Evolutionary conservation across 1,140 invertebrate genomes (phyloP).

Genomic region (Euwallacea fornicatus): DNA sequence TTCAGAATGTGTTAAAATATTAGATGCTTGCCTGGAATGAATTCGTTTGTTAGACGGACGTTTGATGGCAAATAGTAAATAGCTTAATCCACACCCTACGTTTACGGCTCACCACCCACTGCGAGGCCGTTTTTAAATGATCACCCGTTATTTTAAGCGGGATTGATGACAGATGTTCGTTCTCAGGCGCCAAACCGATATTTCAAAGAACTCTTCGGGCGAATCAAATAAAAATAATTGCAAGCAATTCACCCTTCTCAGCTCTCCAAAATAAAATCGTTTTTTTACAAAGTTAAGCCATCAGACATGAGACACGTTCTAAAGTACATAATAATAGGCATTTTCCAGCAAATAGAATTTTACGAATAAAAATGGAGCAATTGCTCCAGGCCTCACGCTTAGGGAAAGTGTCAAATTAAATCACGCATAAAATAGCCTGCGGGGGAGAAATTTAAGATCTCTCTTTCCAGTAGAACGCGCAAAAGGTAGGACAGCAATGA

Average conservation of each 20-base stretch:
- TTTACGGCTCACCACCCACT: too few relatives aligned
- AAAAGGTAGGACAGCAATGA: slow-evolving; percentile 20
- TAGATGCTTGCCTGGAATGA: too few relatives aligned
- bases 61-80: too few relatives aligned
- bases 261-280: too few relatives aligned
- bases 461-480: slow-evolving; percentile 15
- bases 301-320: slow-evolving; percentile 19
- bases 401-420: slow-evolving; percentile 39
- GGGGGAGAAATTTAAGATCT: slow-evolving; percentile 32
- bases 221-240: too few relatives aligned
- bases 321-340: slow-evolving; percentile 35
- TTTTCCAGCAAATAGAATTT: slow-evolving; percentile 38
- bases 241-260: too few relatives aligned
- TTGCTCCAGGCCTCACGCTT: slow-evolving; percentile 32
- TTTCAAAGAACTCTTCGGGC: neutral
- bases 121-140: too few relatives aligned
- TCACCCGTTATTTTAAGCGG: slow-evolving; percentile 10
- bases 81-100: too few relatives aligned
- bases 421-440: slow-evolving; percentile 39
- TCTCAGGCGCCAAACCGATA: slow-evolving; percentile 1
- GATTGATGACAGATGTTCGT: slow-evolving; percentile 19
- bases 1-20: too few relatives aligned
- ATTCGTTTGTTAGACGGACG: too few relatives aligned
- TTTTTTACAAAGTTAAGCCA: slow-evolving; percentile 16
- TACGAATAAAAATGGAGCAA: slow-evolving; percentile 37